A percentile compares a stretch with the other conserved stretches of the same genome.
These are phyloP conservation scores for Platerodrilus igneus DNA, from an alignment of 2,888 invertebrate species.

Conservation along the genomic window DNA sequence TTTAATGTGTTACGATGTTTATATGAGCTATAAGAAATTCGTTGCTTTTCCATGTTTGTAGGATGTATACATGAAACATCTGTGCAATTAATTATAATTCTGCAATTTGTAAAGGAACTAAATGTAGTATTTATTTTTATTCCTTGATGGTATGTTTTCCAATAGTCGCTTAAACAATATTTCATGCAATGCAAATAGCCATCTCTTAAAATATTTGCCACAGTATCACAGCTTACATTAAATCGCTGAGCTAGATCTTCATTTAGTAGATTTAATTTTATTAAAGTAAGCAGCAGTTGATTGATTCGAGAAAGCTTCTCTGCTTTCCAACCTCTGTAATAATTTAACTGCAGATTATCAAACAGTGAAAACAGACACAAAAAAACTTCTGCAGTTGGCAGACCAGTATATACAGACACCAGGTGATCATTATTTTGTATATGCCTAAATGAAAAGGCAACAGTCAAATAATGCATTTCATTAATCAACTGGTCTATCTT, in stretches of 20 bases:
- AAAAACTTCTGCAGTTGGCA: slow-evolving; percentile 20
- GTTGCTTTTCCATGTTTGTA: no score
- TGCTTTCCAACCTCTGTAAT: slow-evolving; percentile 20
- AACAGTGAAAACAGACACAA: slow-evolving; percentile 10
- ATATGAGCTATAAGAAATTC: slow-evolving; percentile 28
- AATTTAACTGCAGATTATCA: slow-evolving; percentile 14
- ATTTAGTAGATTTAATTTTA: slow-evolving; percentile 26
- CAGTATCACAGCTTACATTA: slow-evolving; percentile 17
- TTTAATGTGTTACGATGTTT: slow-evolving; percentile 32
- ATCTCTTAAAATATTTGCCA: slow-evolving; percentile 26
- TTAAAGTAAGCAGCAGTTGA: slow-evolving; percentile 25
- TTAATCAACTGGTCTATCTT: slow-evolving; percentile 13
- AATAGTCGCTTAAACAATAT: no score
- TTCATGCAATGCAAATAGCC: no score
- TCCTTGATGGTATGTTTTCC: no score
- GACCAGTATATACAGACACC: slow-evolving; percentile 22
- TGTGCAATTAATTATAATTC: no score
- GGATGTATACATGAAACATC: no score
- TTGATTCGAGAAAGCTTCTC: slow-evolving; percentile 16
- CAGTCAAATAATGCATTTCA: slow-evolving; percentile 15
- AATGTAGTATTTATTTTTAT: no score
- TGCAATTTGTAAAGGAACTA: no score
- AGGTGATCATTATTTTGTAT: slow-evolving; percentile 20
- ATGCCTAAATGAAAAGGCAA: slow-evolving; percentile 17
- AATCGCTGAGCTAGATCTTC: slow-evolving; percentile 25